Base-by-base conservation (phyloP, 2,797 vertebrate genomes). In the Enoplosus armatus region DNA sequence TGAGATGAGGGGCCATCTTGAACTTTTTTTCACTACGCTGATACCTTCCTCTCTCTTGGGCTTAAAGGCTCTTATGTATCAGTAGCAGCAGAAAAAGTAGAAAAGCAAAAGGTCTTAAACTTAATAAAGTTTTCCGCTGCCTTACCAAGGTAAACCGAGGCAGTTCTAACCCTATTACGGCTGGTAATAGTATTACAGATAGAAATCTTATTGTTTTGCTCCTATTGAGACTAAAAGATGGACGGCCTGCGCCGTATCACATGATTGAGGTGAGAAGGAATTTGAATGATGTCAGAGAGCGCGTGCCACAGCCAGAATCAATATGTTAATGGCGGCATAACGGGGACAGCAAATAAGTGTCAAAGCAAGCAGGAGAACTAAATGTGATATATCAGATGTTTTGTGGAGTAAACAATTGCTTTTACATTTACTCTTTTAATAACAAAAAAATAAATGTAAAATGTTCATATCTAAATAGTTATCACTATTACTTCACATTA, bases 61-160 rank as follows among this genome's bases (percentile, higher is more conserved):
- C 90, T 95, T 91, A 93, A 78, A 71, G 93, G 83, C 75, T 91
- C 85, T 85, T 88, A 75, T 86, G 91, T 94, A 95, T 95, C 90
- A 93, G 90, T 93, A 94, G 91, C 90, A 87, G 89, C 86, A 84
- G 75, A 82, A 86, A 93, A 95, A 88, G 85, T 90, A 93, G 77
- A 95, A 92, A 67, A 73, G 85, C 93, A 94, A 93, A 93, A 91
- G 80, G 87, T 93, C 90, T 89, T 91, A 90, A 93, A 92, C 73
- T 81, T 93, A 92, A 91, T 94, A 95, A 95, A 97, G 93, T 95
- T 94, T 91, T 91, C 90, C 83, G 82, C 80, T 87, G 53, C 89
- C 63, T 90, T 95, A 90, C 94, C 70, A 89, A 93, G 77, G 88
- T 93, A 94, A 94, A 94, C 76, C 83, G 78, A 86, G 86, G 79